Evolutionary conservation across 2,797 vertebrate species (phyloP), one percentile per base, ranked within the genome.

Genomic region (Diplodus sargus): DNA sequence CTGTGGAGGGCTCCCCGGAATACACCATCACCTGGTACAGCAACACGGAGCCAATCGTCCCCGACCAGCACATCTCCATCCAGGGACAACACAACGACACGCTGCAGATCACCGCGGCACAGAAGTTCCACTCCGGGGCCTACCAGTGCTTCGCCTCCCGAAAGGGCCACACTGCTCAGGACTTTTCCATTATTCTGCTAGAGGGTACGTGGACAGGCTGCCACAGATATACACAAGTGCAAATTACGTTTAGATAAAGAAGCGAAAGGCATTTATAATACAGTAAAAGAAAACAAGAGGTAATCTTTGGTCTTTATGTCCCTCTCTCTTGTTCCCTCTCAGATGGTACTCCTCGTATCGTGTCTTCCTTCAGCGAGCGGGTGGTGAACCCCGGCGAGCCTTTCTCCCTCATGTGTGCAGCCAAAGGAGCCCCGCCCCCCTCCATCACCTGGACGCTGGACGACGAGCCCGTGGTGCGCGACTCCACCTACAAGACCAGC

Each of bases 321-420:
- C 54, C 13, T 42, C 16, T 52, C 25, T 45, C 16, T 61, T 68
- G 2, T 48, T 64, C 42, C 59, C 53, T 17, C 42, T 53, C 73
- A 99, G 98, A 99, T 79, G 98, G 98, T 91, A 99, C 98, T 70
- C 98, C 98, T 84, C 97, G 97, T 84, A 99, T 99, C 56, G 92
- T 98, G 92, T 97, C 97, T 25, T 99, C 98, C 95, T 99, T 99
- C 95, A 99, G 98, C 51, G 98, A 99, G 94, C 97, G 97, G 70
- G 98, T 99, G 92, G 98, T 99, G 86, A 98, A 97, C 87, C 97
- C 98, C 0, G 97, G 98, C 23, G 98, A 99, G 92, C 97, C 97
- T 84, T 99, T 99, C 95, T 99, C 97, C 45, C 96, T 99, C 83
- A 97, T 98, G 97, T 99, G 98, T 5, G 96, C 96, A 0, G 97